A percentile compares a stretch with the other conserved stretches of the same genome.
Evolutionary conservation across 2,797 vertebrate genomes (phyloP).

Genomic region (Paramormyrops hopkinsi): DNA sequence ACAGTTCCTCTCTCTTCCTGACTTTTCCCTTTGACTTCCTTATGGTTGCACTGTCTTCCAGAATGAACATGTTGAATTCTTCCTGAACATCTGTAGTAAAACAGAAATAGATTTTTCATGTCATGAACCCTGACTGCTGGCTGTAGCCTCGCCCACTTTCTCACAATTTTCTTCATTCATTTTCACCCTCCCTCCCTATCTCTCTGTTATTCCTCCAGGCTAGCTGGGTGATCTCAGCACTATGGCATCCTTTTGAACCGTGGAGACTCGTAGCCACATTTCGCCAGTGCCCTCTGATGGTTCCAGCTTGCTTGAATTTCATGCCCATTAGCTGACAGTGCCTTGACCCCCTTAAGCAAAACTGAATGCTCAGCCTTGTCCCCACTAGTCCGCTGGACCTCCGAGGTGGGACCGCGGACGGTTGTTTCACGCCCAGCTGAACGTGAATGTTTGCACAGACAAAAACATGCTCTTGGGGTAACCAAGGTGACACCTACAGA

Average conservation of each 20-base stretch:
- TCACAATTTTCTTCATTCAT: slow-evolving; percentile 9
- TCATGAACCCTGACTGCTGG: slow-evolving; percentile 48
- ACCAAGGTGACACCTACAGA: neutral
- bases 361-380: neutral
- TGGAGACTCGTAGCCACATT: neutral
- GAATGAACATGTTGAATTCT: slow-evolving; percentile 13
- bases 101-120: slow-evolving; percentile 65
- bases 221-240: neutral
- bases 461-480: neutral
- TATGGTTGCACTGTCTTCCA: neutral
- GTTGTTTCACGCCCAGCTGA: neutral
- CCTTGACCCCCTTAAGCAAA: neutral
- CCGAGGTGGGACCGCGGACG: too few relatives aligned
- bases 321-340: slow-evolving; percentile 32
- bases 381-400: neutral
- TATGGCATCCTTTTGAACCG: neutral
- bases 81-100: slow-evolving; percentile 37
- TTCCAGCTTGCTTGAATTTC: slow-evolving; percentile 22
- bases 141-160: slow-evolving; percentile 33
- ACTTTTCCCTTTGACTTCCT: neutral
- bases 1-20: neutral
- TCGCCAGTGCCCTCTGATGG: neutral
- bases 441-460: neutral
- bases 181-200: neutral
- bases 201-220: neutral